Evolutionary conservation across 2,888 invertebrate genomes (phyloP).

Genomic region (Cheilosia impressa): DNA sequence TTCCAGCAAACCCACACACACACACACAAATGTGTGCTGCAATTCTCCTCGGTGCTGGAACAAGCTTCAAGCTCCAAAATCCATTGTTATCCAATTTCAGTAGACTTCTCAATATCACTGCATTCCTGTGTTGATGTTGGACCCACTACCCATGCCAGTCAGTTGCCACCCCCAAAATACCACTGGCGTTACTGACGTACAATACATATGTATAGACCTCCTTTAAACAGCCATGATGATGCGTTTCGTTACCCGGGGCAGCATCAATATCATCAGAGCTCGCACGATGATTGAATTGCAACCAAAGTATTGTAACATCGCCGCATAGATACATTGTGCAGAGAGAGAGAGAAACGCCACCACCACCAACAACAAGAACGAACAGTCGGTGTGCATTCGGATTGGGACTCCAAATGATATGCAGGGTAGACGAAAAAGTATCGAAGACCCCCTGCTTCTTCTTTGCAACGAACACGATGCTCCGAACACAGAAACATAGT

Average conservation of each 20-base stretch:
- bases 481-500: background rate
- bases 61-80: conserved; percentile 43
- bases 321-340: conserved; percentile 22
- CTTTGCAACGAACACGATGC: background rate
- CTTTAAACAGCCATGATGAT: conserved; percentile 30
- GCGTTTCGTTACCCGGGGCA: conserved; percentile 45
- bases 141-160: too few species aligned
- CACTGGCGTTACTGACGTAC: conserved; percentile 53
- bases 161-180: conserved; percentile 7
- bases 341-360: background rate
- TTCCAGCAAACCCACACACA: conserved; percentile 29
- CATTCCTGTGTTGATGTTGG: conserved; percentile 29
- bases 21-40: background rate
- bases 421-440: conserved; percentile 9
- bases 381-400: conserved; percentile 27
- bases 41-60: background rate
- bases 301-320: conserved; percentile 54
- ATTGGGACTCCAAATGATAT: conserved; percentile 51
- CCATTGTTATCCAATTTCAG: conserved; percentile 67
- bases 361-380: background rate
- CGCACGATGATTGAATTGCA: conserved; percentile 72
- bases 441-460: conserved; percentile 2
- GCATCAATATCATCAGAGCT: conserved; percentile 62
- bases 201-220: background rate
- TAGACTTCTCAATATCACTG: conserved; percentile 55